Evolutionary conservation across 2,888 invertebrate species (phyloP), one percentile per base, ranked within the genome.

Genomic region (Priocnemis perturbator): DNA sequence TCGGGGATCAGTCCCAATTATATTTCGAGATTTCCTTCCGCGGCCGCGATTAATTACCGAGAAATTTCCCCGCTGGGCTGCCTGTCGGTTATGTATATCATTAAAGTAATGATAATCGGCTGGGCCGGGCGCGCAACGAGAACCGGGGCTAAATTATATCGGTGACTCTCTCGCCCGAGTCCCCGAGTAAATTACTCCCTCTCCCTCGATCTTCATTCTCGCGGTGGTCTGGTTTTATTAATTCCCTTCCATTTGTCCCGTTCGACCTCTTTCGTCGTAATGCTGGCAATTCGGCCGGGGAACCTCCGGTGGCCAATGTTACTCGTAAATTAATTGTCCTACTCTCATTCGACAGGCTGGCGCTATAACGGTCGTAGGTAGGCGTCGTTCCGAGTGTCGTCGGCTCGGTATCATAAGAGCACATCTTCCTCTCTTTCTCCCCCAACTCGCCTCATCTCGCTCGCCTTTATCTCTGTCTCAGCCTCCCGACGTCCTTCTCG

Each of bases 381-480:
- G 83, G 84, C 84, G 81, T 85, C 83, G 81, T 81, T 82, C 77
- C 71, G 78, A 79, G 79, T 85, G 84, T 86, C 83, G 79, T 82
- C 79, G 69, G 73, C 74, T 81, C 77, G 77, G 64, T 84, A 85
- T 86, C 84, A 60, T 76, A 73, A 76, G 79, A 77, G 75, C 78
- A 79, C 82, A 83, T 82, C 73, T 68, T 53, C 59, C 68, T 70
- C 70, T 50, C 50, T 77, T 71, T 79, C 73, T 78, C 73, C 66
- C 64, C 47, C 67, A 37, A 7, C 37, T 47, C 52, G 59, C 50
- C 20, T 47, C 45, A 45, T 62, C 44, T 52, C 53, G 45, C 20
- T 56, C 53, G n/a, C 64, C 65, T 44, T 56, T 66, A 55, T 52
- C n/a, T 44, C 47, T 52, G n/a, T 1, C 47, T 37, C 37, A 30